Evolutionary conservation across 1,140 invertebrate species (phyloP), one percentile per base, ranked within the genome.

Genomic region (Halotydeus destructor): DNA sequence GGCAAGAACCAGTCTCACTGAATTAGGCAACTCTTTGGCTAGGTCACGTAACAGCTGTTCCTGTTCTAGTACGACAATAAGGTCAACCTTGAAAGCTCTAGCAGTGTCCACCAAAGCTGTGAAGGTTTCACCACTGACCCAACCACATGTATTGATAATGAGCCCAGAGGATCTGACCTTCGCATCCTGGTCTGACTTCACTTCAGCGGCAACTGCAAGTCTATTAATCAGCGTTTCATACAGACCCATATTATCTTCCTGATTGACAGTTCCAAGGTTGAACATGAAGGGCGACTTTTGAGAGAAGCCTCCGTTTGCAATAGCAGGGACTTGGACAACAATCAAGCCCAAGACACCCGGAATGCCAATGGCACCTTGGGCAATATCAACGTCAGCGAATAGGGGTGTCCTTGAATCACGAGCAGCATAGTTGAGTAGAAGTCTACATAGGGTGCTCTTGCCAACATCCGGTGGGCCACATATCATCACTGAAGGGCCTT

Each of bases 81-180:
- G n/a, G n/a, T n/a, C n/a, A n/a, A n/a, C n/a, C n/a, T n/a, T n/a
- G n/a, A n/a, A n/a, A n/a, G n/a, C n/a, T n/a, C n/a, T n/a, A n/a
- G n/a, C n/a, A n/a, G n/a, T 53, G 53, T 93, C 84, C 4, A 74
- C 75, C 51, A 89, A 63, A n/a, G 85, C 82, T 0, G 85, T 91
- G 57, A 80, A 94, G 2, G 91, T 57, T 60, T 91, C 77, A 21
- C 51, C 54, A 8, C 49, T 53, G 5, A 96, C 74, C 86, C 88
- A 98, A 1, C 93, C 91, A 55, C 86, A 91, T 0, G 93, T 98
- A 57, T 99, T 98, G 38, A 99, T 89, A 28, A 99, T 75, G 1
- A 86, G 77, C n/a, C 93, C 93, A 23, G 43, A 46, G 18, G 55
- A 45, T 49, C 60, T 60, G 14, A 50, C 55, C 37, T 48, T 50